phyloP scores from a whole-genome alignment of 2,113 vertebrate species.

The Jacana jacana region DNA sequence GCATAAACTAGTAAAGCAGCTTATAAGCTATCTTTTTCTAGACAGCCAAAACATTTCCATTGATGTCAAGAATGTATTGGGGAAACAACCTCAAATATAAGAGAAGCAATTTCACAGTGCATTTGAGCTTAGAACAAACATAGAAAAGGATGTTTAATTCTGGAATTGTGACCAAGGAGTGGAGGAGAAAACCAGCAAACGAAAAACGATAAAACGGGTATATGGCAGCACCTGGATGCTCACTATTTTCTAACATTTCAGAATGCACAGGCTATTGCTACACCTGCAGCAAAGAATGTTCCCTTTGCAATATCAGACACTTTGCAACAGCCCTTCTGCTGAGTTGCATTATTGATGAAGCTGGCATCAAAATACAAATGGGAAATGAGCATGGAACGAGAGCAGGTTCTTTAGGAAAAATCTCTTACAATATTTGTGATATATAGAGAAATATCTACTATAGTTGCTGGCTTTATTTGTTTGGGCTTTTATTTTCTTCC shows the following conservation, averaged over 20 bases:
- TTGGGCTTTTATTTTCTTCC: not conserved
- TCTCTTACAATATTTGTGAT: not conserved
- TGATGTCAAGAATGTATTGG: not conserved
- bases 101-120: not conserved
- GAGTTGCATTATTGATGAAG: not conserved
- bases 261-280: not conserved
- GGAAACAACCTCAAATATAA: not conserved
- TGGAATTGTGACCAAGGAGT: not conserved
- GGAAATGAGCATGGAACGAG: not conserved
- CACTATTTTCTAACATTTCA: not conserved
- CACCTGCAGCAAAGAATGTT: not conserved
- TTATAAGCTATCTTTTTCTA: not conserved
- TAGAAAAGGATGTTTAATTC: not conserved
- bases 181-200: not conserved
- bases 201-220: not conserved
- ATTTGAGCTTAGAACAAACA: not conserved
- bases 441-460: not conserved
- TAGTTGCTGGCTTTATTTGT: not conserved
- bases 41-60: not conserved
- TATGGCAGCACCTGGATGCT: not conserved
- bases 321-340: not conserved
- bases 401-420: not conserved
- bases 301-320: not conserved
- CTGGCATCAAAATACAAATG: not conserved
- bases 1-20: not conserved